These are phyloP conservation scores for Drosophila anomalata DNA, from an alignment of 2,888 invertebrate species.

Conservation along the genomic window DNA sequence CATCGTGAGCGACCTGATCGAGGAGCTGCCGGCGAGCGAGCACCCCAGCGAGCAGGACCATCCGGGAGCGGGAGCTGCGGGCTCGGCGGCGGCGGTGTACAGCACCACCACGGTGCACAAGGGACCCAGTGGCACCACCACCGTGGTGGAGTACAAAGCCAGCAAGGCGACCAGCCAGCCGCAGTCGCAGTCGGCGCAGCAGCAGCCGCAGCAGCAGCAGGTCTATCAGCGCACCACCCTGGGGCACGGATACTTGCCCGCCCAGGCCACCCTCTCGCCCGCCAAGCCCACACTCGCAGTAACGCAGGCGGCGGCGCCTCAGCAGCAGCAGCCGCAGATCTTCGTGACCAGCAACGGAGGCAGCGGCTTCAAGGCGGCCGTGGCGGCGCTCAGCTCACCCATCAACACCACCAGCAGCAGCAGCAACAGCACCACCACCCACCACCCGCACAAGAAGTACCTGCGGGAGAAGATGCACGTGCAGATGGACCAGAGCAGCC, in stretches of 20 bases:
- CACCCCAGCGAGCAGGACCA: slow-evolving; percentile 24
- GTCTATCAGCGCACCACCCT: slow-evolving; percentile 23
- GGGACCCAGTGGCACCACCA: slow-evolving; percentile 84
- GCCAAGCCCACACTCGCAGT: slow-evolving; percentile 38
- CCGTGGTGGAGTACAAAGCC: slow-evolving; percentile 83
- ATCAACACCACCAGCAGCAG: slow-evolving; percentile 30
- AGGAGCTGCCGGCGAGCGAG: slow-evolving; percentile 53
- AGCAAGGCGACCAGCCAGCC: slow-evolving; percentile 60
- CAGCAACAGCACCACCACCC: slow-evolving; percentile 69
- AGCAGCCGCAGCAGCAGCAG: slow-evolving; percentile 17
- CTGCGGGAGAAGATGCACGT: slow-evolving; percentile 83
- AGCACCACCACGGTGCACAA: slow-evolving; percentile 83
- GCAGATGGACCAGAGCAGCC: slow-evolving; percentile 79
- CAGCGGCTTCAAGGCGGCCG: slow-evolving; percentile 28
- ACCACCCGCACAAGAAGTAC: slow-evolving; percentile 84
- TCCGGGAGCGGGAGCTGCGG: background rate
- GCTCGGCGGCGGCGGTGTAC: slow-evolving; percentile 62
- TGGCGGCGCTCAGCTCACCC: slow-evolving; percentile 32
- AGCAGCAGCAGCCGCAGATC: slow-evolving; percentile 52
- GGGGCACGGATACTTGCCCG: slow-evolving; percentile 24
- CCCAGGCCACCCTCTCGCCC: slow-evolving; percentile 44
- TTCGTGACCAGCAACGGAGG: slow-evolving; percentile 64
- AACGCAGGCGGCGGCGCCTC: slow-evolving; percentile 27
- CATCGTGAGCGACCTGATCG: slow-evolving; percentile 71
- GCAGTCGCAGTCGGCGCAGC: slow-evolving; percentile 22